Conservation (phyloP, 1,140 invertebrate genomes). For the Leptestheria dahalacensis region DNA sequence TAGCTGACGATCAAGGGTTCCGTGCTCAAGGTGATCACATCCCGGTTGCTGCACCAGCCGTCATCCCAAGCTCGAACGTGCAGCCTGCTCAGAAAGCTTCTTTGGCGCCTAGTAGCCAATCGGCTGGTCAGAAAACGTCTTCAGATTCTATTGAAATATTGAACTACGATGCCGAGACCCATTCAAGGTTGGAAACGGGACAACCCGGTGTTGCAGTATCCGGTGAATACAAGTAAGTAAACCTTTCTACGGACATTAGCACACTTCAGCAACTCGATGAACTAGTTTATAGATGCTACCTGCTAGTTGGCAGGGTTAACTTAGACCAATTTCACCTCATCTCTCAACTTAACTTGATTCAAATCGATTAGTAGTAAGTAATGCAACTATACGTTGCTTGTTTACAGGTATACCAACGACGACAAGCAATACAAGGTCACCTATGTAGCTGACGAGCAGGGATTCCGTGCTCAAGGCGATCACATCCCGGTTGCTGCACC, state of each 20-base stretch:
- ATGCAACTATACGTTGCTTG: not conserved
- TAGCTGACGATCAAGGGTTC: slow-evolving; percentile 7
- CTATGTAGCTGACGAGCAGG: slow-evolving; percentile 13
- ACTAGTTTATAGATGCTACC: too few relatives aligned
- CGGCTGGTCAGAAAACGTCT: not conserved
- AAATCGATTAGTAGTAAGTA: too few relatives aligned
- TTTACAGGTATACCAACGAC: not conserved
- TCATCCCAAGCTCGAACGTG: not conserved
- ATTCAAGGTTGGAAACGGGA: slow-evolving; percentile 3
- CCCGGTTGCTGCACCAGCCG: not conserved
- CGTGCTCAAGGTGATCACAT: slow-evolving; percentile 1
- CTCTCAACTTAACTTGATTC: too few relatives aligned
- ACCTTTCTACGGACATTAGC: not conserved
- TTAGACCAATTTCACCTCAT: too few relatives aligned
- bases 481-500: slow-evolving; percentile 12
- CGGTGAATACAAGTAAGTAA: slow-evolving; percentile 10
- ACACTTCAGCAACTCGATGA: not conserved
- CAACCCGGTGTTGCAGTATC: not conserved
- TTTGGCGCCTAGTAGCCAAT: not conserved
- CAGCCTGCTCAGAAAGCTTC: not conserved
- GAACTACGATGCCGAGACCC: slow-evolving; percentile 7
- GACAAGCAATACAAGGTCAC: slow-evolving; percentile 5
- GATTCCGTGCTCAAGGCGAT: slow-evolving; percentile 11
- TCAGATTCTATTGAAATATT: not conserved
- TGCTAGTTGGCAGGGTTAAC: too few relatives aligned